Evolutionary conservation across 2,113 vertebrate species (phyloP), one percentile per base, ranked within the genome.

Genomic region (Xiphophorus hellerii): DNA sequence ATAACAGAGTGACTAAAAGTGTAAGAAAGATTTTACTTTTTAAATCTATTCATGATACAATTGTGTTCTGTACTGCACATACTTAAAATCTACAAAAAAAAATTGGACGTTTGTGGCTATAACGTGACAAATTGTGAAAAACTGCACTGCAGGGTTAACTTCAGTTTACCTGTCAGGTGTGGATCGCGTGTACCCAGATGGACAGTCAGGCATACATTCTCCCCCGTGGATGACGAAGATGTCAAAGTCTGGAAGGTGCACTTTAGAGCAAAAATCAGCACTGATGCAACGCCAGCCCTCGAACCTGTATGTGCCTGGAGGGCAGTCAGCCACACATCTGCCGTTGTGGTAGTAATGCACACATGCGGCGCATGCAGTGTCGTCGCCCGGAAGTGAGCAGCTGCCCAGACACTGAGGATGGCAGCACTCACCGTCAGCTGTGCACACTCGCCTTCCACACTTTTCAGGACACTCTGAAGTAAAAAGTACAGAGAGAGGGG

Each of bases 261-360:
- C 93, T 58, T 89, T 94, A 87, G 96, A 94, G 75, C 98, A 99
- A 15, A 96, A 89, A 33, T 98, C 95, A 0, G 94, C 94, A 2
- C 95, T 96, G 87, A 99, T 96, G 1, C 98, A 99, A 81, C 96
- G 96, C 98, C 98, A 99, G 86, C 97, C 97, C 89, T 99, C 96
- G 0, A 99, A 99, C 84, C 93, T 94, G 94, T 96, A 99, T 64
- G 97, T 98, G 90, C 93, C 95, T 0, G 90, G 90, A 0, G 98
- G 98, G 76, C 98, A 99, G 90, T 92, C 93, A 11, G 95, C 90
- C 83, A 99, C 94, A 15, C 98, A 99, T 88, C 93, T 92, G 0
- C 96, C 97, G 27, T 95, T 92, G 44, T 97, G 92, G 92, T 94
- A 96, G 92, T 96, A 99, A 75, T 99, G 97, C 72, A 95, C 94